Conservation (phyloP, 2,888 invertebrate species). For the Tricholauxania praeusta region DNA sequence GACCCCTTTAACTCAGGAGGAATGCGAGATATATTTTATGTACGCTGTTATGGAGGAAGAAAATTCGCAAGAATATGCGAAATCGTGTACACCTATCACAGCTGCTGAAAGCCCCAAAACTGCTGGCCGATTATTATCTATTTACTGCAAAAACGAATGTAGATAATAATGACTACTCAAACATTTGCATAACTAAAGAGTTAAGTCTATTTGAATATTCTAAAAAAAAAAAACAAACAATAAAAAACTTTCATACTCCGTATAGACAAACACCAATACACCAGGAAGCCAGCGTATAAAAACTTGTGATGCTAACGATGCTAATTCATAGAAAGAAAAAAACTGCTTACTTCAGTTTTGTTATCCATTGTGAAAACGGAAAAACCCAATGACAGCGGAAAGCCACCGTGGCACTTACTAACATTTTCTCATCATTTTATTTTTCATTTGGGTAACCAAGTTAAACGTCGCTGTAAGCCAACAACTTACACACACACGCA, state of each 20-base stretch:
- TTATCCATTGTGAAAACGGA: conserved; percentile 17
- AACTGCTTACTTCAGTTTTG: conserved; percentile 18
- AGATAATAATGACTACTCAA: not conserved
- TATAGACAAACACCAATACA: conserved; percentile 4
- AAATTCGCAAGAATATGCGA: too few relatives aligned
- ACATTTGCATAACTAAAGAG: conserved; percentile 22
- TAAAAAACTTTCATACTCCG: not conserved
- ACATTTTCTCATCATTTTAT: not conserved
- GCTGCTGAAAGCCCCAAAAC: too few relatives aligned
- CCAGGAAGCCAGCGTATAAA: not conserved
- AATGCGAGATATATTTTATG: too few relatives aligned
- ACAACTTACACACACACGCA: not conserved
- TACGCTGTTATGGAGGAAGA: too few relatives aligned
- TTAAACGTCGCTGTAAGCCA: not conserved
- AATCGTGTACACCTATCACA: too few relatives aligned
- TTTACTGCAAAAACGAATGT: too few relatives aligned
- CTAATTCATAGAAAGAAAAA: conserved; percentile 25
- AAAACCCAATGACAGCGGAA: not conserved
- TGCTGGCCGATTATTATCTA: too few relatives aligned
- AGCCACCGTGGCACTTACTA: not conserved
- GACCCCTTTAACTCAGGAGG: too few relatives aligned
- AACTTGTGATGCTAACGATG: conserved; percentile 15
- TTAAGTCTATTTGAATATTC: not conserved
- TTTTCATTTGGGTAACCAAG: not conserved
- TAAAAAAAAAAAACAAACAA: not conserved